Conservation (phyloP, 2,888 invertebrate species). For the Phengaris arion region DNA sequence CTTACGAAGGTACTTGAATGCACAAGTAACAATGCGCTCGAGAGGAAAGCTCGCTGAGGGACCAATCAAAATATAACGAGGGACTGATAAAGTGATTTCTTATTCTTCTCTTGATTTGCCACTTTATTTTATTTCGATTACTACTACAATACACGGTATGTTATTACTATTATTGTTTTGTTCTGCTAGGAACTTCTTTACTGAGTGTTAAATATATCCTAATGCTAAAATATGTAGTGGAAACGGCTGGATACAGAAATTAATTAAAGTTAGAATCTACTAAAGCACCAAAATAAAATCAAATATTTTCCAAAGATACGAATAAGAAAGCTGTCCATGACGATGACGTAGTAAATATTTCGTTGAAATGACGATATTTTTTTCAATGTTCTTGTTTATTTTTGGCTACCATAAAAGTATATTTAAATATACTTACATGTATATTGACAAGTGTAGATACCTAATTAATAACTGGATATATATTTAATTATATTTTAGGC, state of each 20-base stretch:
- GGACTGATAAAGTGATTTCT: constrained; percentile 31
- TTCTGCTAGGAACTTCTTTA: not conserved
- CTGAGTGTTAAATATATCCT: no score
- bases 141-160: not conserved
- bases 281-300: no score
- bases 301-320: no score
- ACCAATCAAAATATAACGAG: constrained; percentile 25
- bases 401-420: no score
- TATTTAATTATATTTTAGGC: constrained; percentile 9
- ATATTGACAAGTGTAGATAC: not conserved
- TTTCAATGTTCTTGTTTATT: no score
- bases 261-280: no score
- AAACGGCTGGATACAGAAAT: no score
- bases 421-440: not conserved
- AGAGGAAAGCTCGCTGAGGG: constrained; percentile 19
- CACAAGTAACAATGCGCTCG: constrained; percentile 23
- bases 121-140: constrained; percentile 14
- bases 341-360: no score
- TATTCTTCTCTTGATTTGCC: constrained; percentile 29
- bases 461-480: not conserved
- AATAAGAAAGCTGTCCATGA: no score
- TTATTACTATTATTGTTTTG: not conserved
- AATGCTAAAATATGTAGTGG: no score
- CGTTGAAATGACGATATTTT: no score
- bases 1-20: not conserved